Evolutionary conservation across 2,113 vertebrate genomes (phyloP), one percentile per base, ranked within the genome.

Genomic region (Dunckerocampus dactyliophorus): DNA sequence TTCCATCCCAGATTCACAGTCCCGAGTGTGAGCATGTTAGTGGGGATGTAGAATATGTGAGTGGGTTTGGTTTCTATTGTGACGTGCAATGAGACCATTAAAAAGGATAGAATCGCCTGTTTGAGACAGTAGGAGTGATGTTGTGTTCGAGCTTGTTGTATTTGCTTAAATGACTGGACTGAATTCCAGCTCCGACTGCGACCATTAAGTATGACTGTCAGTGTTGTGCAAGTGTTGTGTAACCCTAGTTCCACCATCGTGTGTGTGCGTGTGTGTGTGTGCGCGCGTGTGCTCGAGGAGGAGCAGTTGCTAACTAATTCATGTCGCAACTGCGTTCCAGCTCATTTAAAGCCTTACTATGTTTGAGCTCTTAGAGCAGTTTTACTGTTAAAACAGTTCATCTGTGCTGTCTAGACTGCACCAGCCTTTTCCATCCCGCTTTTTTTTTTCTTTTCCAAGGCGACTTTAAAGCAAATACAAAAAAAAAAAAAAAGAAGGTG

Each of bases 351-450:
- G 77, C 78, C 79, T 80, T 76, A 73, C 67, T 77, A 66, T 82
- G 69, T 79, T 73, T 76, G 78, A 84, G 90, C 91, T 92, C 90
- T 84, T 89, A 89, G 90, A 91, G 90, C 90, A 6, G 74, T 84
- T 75, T 85, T 83, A 79, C 91, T 90, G 91, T 91, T 91, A 88
- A 92, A 91, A 91, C 89, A 90, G 89, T 91, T 83, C n/a, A 74
- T 76, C 79, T 72, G 51, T 75, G 69, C 77, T 74, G 83, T 85
- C 83, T 71, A 64, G 82, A 80, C 81, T 76, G 72, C 80, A 81
- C 75, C 68, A 20, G 68, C 68, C 47, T 83, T 77, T 72, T 74
- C 65, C 65, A 66, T 72, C 75, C 63, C 81, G 77, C 74, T 21
- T 42, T 50, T 54, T n/a, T 59, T 59, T 74, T 79, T 68, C 48